Conservation (phyloP, 1,140 invertebrate genomes). For the Formica exsecta region DNA sequence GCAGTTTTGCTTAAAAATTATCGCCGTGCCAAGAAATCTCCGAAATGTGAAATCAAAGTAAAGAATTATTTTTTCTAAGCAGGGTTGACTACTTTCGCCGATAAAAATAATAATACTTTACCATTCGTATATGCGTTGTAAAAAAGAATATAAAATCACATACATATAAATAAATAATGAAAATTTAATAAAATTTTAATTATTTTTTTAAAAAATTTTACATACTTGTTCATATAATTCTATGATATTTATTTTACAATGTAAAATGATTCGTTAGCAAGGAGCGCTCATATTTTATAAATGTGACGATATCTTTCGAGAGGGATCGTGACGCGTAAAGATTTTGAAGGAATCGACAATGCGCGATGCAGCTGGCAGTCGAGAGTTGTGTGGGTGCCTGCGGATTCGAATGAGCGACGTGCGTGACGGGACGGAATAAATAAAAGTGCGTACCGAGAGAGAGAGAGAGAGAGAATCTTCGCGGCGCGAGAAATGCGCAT, state of each 20-base stretch:
- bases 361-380: conserved; percentile 69
- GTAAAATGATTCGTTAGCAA: conserved; percentile 61
- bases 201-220: not conserved
- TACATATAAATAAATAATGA: not conserved
- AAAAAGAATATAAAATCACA: not conserved
- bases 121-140: not conserved
- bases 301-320: conserved; percentile 60
- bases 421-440: conserved; percentile 76
- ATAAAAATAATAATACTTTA: not conserved
- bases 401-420: conserved; percentile 71
- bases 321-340: conserved; percentile 71
- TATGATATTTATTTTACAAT: not conserved
- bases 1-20: not conserved
- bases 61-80: not conserved
- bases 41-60: not conserved
- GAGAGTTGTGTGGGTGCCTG: conserved; percentile 66
- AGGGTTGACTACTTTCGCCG: not conserved
- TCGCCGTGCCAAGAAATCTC: not conserved
- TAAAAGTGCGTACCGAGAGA: conserved; percentile 74
- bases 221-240: not conserved
- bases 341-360: conserved; percentile 72
- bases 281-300: conserved; percentile 14
- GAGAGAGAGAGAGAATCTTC: conserved; percentile 48
- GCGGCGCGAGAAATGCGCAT: conserved; percentile 50
- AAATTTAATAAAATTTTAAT: conserved; percentile 6